Base-by-base conservation (phyloP, 2,113 vertebrate species). In the Platysternon megacephalum region DNA sequence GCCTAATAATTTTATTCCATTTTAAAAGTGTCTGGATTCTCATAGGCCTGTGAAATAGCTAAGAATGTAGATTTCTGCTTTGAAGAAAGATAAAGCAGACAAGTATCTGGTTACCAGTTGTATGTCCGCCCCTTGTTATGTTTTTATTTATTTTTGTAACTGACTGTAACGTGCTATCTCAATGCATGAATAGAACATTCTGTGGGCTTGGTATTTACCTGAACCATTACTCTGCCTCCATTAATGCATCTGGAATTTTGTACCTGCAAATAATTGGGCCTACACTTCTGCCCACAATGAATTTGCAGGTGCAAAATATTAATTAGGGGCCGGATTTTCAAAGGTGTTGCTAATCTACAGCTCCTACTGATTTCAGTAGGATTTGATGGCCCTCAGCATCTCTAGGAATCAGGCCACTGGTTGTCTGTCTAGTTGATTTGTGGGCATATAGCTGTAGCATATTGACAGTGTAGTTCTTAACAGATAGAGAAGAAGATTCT, bases 51-150 rank as follows among this genome's bases (percentile, higher is more conserved):
- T 90, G 58, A 90, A 85, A n/a, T 87, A 91, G 42, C 79, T 93
- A 79, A 6, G 42, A 61, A 93, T 93, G 83, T n/a, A 82, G 53
- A 17, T 42, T 84, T 96, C 91, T 88, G 42, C 79, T 95, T 85
- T 39, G 44, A 79, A 83, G 68, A 94, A 79, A 28, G 85, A 17
- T 13, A 10, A 44, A 82, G 91, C 51, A 11, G 17, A 80, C 81
- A 78, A 68, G 35, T n/a, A n/a, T 10, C 61, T 72, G 17, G 81
- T 87, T 56, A 2, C 58, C 22, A 4, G 78, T 94, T 94, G 46
- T 53, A 2, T 29, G 82, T 82, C 87, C 65, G 65, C 17, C 39
- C 65, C n/a, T 19, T 22, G 17, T 39, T 72, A 72, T 39, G 11
- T 72, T 61, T 61, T 72, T 72, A 21, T 72, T 21, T 39, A 21